These are phyloP conservation scores for Himalopsyche japonica DNA, from an alignment of 2,888 invertebrate species.

Conservation along the genomic window DNA sequence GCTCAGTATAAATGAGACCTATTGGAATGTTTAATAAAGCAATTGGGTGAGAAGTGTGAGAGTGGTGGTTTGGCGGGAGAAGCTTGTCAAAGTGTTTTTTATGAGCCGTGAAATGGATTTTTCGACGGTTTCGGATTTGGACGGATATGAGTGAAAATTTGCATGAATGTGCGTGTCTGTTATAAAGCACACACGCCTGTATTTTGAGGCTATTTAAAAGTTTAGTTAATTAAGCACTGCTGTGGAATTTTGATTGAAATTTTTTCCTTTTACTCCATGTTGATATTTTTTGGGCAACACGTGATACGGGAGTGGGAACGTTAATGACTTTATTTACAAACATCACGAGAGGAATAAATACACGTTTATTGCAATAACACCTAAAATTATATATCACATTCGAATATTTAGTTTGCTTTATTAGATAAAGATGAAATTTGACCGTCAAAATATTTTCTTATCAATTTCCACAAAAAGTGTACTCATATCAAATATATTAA, in stretches of 20 bases:
- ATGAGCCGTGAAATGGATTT: neutral
- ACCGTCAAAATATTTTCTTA: too few species aligned
- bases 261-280: neutral
- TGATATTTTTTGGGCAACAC: neutral
- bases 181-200: neutral
- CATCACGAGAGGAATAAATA: too few species aligned
- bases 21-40: constrained; percentile 42
- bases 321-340: too few species aligned
- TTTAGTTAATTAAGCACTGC: neutral
- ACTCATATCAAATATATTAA: too few species aligned
- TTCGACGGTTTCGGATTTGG: neutral
- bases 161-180: neutral
- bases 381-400: too few species aligned
- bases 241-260: neutral
- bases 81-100: neutral
- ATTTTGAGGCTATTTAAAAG: neutral
- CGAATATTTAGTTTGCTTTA: too few species aligned
- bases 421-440: too few species aligned
- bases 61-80: neutral
- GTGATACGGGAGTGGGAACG: too few species aligned
- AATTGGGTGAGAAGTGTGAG: constrained; percentile 25
- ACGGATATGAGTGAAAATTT: neutral
- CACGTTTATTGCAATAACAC: neutral
- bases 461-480: too few species aligned
- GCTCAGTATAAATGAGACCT: constrained; percentile 41